Conservation (phyloP, 2,888 invertebrate genomes). For the Ditylenchus weischeri region DNA sequence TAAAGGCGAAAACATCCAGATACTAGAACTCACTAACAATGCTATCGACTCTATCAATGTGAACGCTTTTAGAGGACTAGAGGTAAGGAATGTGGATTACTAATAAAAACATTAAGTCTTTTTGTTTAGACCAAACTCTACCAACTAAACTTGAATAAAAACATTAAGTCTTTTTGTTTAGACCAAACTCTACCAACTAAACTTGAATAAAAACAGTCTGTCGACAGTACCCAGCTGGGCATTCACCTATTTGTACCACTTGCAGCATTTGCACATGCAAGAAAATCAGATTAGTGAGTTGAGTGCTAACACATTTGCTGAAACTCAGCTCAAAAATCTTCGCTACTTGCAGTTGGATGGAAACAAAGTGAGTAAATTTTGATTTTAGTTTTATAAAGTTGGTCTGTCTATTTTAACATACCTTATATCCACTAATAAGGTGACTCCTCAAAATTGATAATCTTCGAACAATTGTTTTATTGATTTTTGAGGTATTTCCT, state of each 20-base stretch:
- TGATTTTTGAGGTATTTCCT: too few relatives aligned
- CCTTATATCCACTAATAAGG: too few relatives aligned
- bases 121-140: constrained; percentile 15
- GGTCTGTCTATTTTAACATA: not conserved
- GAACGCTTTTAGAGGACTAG: constrained; percentile 57
- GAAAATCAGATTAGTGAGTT: constrained; percentile 51
- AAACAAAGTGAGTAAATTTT: constrained; percentile 42
- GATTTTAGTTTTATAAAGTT: not conserved
- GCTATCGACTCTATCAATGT: constrained; percentile 56
- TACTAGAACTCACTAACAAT: constrained; percentile 52
- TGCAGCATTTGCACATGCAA: constrained; percentile 53
- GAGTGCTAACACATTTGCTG: constrained; percentile 45
- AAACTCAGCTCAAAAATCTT: constrained; percentile 52
- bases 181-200: constrained; percentile 32
- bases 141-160: constrained; percentile 18
- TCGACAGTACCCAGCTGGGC: constrained; percentile 50
- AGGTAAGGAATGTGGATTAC: constrained; percentile 42
- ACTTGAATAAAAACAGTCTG: constrained; percentile 49
- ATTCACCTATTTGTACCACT: constrained; percentile 49
- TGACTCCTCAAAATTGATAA: too few relatives aligned
- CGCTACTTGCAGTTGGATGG: constrained; percentile 54
- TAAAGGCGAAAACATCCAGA: constrained; percentile 48
- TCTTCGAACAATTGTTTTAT: too few relatives aligned
- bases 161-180: constrained; percentile 2
- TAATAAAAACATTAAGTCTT: not conserved